Evolutionary conservation across 2,113 vertebrate genomes (phyloP), one percentile per base, ranked within the genome.

Genomic region (Acanthochromis polyacanthus): DNA sequence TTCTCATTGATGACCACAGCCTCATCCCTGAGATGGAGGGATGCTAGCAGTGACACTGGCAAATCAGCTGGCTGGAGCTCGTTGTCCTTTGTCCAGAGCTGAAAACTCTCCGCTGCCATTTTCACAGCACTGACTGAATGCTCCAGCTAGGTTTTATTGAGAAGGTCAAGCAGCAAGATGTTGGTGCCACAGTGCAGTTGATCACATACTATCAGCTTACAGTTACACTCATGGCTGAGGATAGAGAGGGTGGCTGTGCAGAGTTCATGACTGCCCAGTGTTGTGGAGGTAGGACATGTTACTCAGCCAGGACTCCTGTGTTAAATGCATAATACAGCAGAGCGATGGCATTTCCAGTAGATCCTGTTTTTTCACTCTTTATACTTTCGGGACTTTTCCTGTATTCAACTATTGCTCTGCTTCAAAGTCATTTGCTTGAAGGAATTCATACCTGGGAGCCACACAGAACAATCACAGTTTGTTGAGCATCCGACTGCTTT

Each of bases 121-220:
- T 91, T 90, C 55, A 71, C 60, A 66, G 60, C 51, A 62, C 32
- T 56, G 66, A 88, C 85, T 46, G 28, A 78, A 75, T 22, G 32
- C 80, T 81, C 82, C 74, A 20, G 74, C 78, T 78, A 48, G 69
- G 76, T 67, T 90, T 75, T 82, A 70, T 72, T 68, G 56, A 75
- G 71, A 53, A 58, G 71, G 38, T 79, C 72, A 83, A 77, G 75
- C 78, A 60, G 82, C 75, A 69, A 80, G 75, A 78, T 79, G 82
- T 64, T 57, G 57, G 53, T 72, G 50, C 63, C 85, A 61, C 60
- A 3, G 59, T 75, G 75, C 51, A 38, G 78, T 59, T 75, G 80
- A 75, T 90, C 78, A 87, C 89, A 92, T 92, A 68, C 32, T 89
- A 91, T 91, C 89, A 91, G 75, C 91, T 92, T 67, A 75, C 32